Evolutionary conservation across 53 echinoderm and acorn worm species (phyloP).

Genomic region (Astropecten irregularis): DNA sequence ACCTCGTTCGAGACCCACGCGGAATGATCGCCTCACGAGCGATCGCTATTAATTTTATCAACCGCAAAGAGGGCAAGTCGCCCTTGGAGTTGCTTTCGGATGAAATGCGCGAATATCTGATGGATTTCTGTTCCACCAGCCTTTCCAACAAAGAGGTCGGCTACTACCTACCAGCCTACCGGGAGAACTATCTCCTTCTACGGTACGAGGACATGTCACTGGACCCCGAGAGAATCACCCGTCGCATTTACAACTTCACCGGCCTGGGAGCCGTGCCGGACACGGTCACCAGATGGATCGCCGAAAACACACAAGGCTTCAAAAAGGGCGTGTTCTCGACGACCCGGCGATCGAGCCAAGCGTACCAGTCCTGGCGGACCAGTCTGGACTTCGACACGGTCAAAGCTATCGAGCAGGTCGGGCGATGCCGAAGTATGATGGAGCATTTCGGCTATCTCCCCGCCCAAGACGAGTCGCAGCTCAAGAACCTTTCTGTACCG

Average conservation of each 20-base stretch:
- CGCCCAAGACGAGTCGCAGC: conserved; percentile 5
- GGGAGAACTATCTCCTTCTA: conserved; percentile 6
- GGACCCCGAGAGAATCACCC: neutral
- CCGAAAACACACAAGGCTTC: neutral
- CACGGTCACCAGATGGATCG: conserved; percentile 11
- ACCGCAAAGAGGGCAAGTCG: too few relatives aligned
- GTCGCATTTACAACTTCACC: conserved; percentile 8
- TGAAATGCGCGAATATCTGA: neutral
- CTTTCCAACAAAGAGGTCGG: conserved; percentile 22
- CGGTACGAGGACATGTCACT: conserved; percentile 46
- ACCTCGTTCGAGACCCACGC: conserved; percentile 81
- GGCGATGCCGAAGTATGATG: conserved; percentile 74
- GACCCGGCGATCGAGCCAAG: conserved; percentile 13
- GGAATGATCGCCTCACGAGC: conserved; percentile 78
- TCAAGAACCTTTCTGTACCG: neutral
- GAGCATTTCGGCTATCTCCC: conserved; percentile 63
- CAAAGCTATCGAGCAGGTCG: conserved; percentile 62
- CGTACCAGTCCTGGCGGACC: conserved; percentile 65
- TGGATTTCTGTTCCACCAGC: conserved; percentile 18
- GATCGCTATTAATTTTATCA: neutral
- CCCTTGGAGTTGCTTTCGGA: neutral
- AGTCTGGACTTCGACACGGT: conserved; percentile 52
- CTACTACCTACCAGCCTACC: neutral
- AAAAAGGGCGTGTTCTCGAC: conserved; percentile 29
- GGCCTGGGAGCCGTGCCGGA: conserved; percentile 18